Percentiles rank a stretch among this genome's conserved stretches.
These are phyloP conservation scores for Malurus leucopterus DNA, from an alignment of 2,797 vertebrate genomes.

Conservation along the genomic window DNA sequence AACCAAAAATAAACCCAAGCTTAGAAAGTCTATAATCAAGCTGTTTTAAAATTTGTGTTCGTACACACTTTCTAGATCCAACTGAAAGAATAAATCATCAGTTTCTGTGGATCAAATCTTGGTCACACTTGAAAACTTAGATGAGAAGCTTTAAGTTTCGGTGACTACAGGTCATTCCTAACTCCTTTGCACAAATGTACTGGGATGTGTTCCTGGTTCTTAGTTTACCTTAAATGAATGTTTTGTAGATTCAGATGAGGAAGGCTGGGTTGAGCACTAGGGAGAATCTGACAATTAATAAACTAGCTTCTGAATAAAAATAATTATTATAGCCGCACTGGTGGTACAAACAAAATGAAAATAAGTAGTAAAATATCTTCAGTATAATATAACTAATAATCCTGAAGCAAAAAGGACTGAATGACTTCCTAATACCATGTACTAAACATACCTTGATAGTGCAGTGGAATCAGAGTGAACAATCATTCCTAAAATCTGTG, in stretches of 20 bases:
- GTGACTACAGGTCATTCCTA: neutral
- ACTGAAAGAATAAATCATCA: conserved; percentile 22
- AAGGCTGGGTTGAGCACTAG: neutral
- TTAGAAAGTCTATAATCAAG: neutral
- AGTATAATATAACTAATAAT: neutral
- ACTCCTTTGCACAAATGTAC: neutral
- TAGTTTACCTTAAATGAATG: neutral
- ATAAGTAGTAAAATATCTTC: neutral
- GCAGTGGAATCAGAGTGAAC: neutral
- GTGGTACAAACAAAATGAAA: neutral
- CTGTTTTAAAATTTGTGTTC: neutral
- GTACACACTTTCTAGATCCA: conserved; percentile 27
- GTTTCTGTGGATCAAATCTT: neutral
- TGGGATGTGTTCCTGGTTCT: neutral
- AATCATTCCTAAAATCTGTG: neutral
- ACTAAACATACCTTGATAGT: neutral
- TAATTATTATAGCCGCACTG: neutral
- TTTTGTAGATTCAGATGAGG: neutral
- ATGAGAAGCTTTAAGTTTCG: neutral
- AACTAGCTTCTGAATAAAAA: neutral
- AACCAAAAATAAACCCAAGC: neutral
- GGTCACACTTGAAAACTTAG: neutral
- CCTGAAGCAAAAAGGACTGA: neutral
- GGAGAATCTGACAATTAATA: neutral
- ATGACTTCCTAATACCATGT: neutral